Evolutionary conservation across 30 jellyfish, hydroid and myxozoan species (phyloP).

Genomic region (Chironex yamaguchii): DNA sequence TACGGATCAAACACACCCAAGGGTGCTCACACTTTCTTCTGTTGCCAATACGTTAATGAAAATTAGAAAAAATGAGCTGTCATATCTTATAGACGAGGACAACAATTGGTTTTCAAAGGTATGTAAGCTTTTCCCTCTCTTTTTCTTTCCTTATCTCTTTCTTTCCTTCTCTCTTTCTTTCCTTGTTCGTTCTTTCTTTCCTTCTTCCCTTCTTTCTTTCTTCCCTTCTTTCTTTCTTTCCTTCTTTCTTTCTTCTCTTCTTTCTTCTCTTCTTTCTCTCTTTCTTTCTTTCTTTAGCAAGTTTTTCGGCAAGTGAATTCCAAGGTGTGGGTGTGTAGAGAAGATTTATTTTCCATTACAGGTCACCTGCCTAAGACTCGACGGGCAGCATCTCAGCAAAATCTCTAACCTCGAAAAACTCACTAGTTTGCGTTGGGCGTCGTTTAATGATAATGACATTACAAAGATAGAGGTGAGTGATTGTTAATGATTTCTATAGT

Average conservation of each 20-base stretch:
- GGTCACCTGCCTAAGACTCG: constrained; percentile 90
- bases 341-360: too few species aligned
- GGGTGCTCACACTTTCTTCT: constrained; percentile 67
- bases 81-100: constrained; percentile 70
- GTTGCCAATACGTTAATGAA: constrained; percentile 63
- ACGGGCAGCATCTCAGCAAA: constrained; percentile 87
- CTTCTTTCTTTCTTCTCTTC: neutral
- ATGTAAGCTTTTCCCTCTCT: neutral
- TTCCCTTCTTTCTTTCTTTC: neutral
- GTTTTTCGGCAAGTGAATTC: too few species aligned
- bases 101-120: constrained; percentile 82
- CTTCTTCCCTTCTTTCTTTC: neutral
- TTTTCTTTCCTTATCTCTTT: neutral
- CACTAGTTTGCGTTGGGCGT: constrained; percentile 78
- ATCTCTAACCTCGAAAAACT: constrained; percentile 86
- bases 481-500: neutral
- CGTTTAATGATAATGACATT: constrained; percentile 85
- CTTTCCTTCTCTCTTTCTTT: neutral
- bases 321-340: too few species aligned
- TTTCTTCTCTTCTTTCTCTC: neutral
- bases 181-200: neutral
- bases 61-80: constrained; percentile 65
- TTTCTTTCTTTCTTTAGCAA: neutral
- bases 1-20: constrained; percentile 70
- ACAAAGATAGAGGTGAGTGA: constrained; percentile 87